Base-by-base conservation (phyloP, 2,797 vertebrate genomes). In the Furcifer pardalis region DNA sequence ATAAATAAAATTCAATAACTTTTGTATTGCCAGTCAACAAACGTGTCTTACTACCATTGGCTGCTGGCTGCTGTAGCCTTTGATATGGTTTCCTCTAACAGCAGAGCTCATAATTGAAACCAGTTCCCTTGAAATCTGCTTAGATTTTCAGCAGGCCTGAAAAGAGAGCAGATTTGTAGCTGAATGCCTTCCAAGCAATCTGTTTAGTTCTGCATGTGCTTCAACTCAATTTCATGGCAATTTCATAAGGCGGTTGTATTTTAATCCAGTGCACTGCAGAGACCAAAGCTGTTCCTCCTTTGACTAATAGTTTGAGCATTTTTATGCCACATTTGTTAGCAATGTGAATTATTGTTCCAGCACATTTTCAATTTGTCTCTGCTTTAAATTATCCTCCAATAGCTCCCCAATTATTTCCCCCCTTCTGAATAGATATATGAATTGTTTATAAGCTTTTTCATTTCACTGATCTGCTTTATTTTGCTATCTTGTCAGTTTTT, bases 191-290 rank as follows among this genome's bases (percentile, higher is more conserved):
- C 92, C 89, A 91, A 93, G 88, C 86, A 94, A 92, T 93, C 91
- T 94, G 86, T 89, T 95, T 92, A 93, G 89, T 91, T 94, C 89
- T 89, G 83, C 81, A 30, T 92, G 81, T 91, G 76, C 82, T 94
- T 94, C 87, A 90, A 93, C 84, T 92, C 88, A 93, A 91, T 94
- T 94, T 95, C 87, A 92, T 91, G 89, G 89, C 84, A 89, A 94
- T 93, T 95, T 95, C 86, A 87, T 94, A 90, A 95, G 88, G 82
- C 94, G 77, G 71, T 77, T 94, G 80, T 87, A 89, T 92, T 95
- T 94, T 93, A 94, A 94, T 93, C 77, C 82, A 93, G 37, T 93
- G 30, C 83, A 21, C 69, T n/a, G 1, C 83, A 90, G 71, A 93
- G 79, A 19, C 91, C 49, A 87, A 86, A 30, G 8, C 82, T 94